Base-by-base conservation (phyloP, 2,888 invertebrate species). In the Drosophila seclusa region DNA sequence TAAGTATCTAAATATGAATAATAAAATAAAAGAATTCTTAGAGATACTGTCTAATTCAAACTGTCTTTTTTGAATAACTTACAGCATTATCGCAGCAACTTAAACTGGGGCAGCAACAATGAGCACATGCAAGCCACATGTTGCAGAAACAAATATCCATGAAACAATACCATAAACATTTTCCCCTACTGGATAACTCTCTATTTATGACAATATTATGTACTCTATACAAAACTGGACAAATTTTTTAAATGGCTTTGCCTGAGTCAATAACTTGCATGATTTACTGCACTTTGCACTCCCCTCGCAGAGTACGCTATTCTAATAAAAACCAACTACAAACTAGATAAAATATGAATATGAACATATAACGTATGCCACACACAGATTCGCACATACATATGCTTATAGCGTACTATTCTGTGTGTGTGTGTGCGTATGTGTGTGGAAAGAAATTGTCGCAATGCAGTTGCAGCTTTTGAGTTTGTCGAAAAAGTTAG, bases 401-500 rank as follows among this genome's bases (percentile, higher is more conserved):
- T 8, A 8, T 16, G 21, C 45, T 21, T 45, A 21, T 21, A 45
- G 16, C 45, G 16, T 16, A 21, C 29, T 42, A 27, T 0, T 10
- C 16, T 18, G 48, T 59, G 5, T 34, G 31, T 52, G 8, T 61
- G 36, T 54, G 13, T 40, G 18, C 45, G 38, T 62, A 18, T 63
- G 42, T 60, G 48, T 48, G 49, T 59, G 38, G 64, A 55, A 73
- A 72, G 68, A 81, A 86, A 83, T 61, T 87, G 84, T 84, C 84
- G 84, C 87, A 84, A 74, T 84, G 84, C 84, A 87, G 87, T 82
- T 77, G 71, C 71, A 74, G 57, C 75, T 83, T 75, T 78, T 73
- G 67, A 83, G 72, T 79, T 81, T 75, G 61, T 58, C 50, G 58
- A 67, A 63, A 78, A 80, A 80, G 80, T 78, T 78, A 27, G 34